Evolutionary conservation across 2,797 vertebrate species (phyloP), one percentile per base, ranked within the genome.

Genomic region (Bufotes viridis): DNA sequence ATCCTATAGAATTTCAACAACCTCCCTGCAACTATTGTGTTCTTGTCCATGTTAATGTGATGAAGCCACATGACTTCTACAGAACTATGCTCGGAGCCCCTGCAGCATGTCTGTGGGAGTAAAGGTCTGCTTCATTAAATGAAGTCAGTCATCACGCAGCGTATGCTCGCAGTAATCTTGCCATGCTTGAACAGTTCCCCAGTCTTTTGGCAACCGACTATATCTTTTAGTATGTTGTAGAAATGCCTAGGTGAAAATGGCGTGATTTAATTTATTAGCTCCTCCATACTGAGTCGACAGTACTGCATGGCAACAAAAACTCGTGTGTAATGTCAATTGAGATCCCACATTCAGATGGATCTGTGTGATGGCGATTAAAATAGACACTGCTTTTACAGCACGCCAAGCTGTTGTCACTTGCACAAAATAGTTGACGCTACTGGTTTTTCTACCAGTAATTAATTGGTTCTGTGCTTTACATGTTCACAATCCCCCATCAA

Each of bases 111-210:
- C 17, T 61, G 86, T 87, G 67, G 78, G 67, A 81, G 67, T 74
- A 87, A 81, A 75, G 79, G 67, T 82, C 86, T 75, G 74, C 22
- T 74, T 75, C 79, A 87, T 87, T 75, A 87, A 84, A 84, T 51
- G 49, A 18, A 58, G 81, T 69, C 74, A 58, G 26, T 84, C 79
- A 84, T 78, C 81, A 83, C 58, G 60, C 61, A 84, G 74, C 15
- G 49, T 84, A 79, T 84, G 53, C 80, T 70, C 8, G 53, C 79
- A 22, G 61, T 79, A 69, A 79, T 34, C 63, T 74, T 49, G n/a
- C 75, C 72, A 87, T n/a, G 58, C 26, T 82, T 75, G 82, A 82
- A 82, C 70, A 87, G 72, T 72, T 84, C 76, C 74, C 20, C 55
- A 65, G n/a, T n/a, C 65, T 84, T 84, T 72, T 80, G 75, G 75